Evolutionary conservation across 2,797 vertebrate species (phyloP), one percentile per base, ranked within the genome.

Genomic region (Alfaro cultratus): DNA sequence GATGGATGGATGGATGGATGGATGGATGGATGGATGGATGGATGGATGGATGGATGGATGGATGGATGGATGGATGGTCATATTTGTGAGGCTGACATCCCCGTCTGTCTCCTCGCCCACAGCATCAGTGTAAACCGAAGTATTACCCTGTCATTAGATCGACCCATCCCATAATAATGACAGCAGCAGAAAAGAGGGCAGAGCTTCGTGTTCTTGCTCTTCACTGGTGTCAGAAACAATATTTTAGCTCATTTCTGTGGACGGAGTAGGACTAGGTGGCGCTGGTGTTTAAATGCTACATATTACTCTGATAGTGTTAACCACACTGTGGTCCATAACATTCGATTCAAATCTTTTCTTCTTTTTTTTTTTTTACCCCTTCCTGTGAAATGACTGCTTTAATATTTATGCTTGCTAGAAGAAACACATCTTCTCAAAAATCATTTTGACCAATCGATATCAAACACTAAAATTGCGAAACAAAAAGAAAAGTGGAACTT

Each of bases 121-220:
- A 81, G 36, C 90, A 87, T 86, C 88, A 94, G 92, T 91, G 93
- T 95, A 97, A 97, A 96, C 95, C 95, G 95, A 92, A 93, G 93
- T 92, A 91, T 91, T 95, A 94, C 87, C 93, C 94, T n/a, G n/a
- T n/a, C 95, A 96, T 96, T 93, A 96, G 86, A 94, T 87, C 55
- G 91, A 84, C 85, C 87, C 95, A 93, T 96, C 94, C 95, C 96
- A 95, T 95, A 96, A 96, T 94, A 91, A 96, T 90, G 87, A 88
- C 80, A 86, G 87, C 75, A 91, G 89, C 85, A n/a, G 34, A 36
- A 70, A 89, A 36, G 21, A 41, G 68, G 88, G 89, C 91, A 92
- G 90, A 88, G 81, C 92, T 90, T 88, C 75, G 76, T 91, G 83
- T 83, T 91, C 86, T 84, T 81, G 82, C 88, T 86, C 92, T 92